These are phyloP conservation scores for Aphelinus certus DNA, from an alignment of 1,140 invertebrate species.

Conservation along the genomic window DNA sequence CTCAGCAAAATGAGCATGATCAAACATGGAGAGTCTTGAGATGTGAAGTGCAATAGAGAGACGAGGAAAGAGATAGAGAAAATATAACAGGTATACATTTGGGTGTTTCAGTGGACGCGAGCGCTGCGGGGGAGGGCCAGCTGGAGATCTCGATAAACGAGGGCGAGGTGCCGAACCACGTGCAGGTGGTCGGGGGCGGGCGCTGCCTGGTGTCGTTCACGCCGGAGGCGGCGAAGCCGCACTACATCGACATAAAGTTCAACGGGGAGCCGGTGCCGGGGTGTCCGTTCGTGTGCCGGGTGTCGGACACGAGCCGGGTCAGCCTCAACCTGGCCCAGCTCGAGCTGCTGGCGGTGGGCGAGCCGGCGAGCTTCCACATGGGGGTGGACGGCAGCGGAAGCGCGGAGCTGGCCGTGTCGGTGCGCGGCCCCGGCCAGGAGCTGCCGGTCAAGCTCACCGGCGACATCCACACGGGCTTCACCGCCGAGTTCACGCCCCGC, in stretches of 20 bases:
- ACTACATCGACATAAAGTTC: slow-evolving; percentile 98
- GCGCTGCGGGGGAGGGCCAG: slow-evolving; percentile 95
- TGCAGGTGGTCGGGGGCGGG: slow-evolving; percentile 93
- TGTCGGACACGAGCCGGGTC: slow-evolving; percentile 83
- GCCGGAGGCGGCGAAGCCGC: slow-evolving; percentile 89
- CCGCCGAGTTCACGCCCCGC: slow-evolving; percentile 89
- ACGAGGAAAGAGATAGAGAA: no score
- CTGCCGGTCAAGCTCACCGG: slow-evolving; percentile 90
- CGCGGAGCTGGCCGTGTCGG: slow-evolving; percentile 88
- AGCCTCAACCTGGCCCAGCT: slow-evolving; percentile 80
- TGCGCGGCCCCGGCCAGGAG: slow-evolving; percentile 79
- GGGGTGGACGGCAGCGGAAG: slow-evolving; percentile 85
- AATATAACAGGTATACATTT: background rate
- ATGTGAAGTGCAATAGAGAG: no score
- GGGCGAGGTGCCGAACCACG: slow-evolving; percentile 97
- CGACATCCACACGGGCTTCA: slow-evolving; percentile 84
- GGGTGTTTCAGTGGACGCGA: slow-evolving; percentile 84
- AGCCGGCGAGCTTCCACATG: slow-evolving; percentile 88
- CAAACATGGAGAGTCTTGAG: no score
- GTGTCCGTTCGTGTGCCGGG: slow-evolving; percentile 88
- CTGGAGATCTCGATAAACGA: slow-evolving; percentile 98
- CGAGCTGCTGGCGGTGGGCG: slow-evolving; percentile 89
- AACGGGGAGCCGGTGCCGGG: slow-evolving; percentile 94
- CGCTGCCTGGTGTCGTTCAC: slow-evolving; percentile 95
- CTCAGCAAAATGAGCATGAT: no score